A percentile compares a stretch with the other conserved stretches of the same genome.
Evolutionary conservation across 2,797 vertebrate species (phyloP).

Genomic region (Glyptemys insculpta): DNA sequence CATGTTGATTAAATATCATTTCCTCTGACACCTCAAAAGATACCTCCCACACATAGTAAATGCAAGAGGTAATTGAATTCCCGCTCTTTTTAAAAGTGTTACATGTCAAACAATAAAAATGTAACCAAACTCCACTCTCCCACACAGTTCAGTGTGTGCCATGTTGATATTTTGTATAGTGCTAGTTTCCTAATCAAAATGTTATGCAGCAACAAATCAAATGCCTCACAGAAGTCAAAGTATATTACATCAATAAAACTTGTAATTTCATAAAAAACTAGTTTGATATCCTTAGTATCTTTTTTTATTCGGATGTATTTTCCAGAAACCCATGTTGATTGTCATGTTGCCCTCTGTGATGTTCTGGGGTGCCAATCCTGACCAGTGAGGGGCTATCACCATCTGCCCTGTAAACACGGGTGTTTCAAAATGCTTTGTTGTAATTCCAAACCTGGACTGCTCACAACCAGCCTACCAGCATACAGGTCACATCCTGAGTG

Average conservation of each 20-base stretch:
- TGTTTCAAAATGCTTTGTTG: too few relatives aligned
- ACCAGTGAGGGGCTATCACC: too few relatives aligned
- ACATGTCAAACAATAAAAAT: constrained; percentile 38
- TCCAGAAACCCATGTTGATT: background rate
- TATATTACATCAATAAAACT: background rate
- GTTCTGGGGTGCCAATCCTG: background rate
- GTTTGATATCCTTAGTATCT: too few relatives aligned
- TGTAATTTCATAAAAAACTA: too few relatives aligned
- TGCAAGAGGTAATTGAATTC: constrained; percentile 57
- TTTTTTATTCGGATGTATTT: too few relatives aligned
- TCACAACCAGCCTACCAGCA: too few relatives aligned
- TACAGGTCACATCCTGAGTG: too few relatives aligned
- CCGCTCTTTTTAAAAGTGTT: constrained; percentile 50
- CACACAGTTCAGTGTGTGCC: background rate
- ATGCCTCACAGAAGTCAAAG: background rate
- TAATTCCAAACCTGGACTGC: too few relatives aligned
- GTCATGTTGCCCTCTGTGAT: background rate
- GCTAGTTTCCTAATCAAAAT: background rate
- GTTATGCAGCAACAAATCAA: background rate
- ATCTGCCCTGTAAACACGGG: too few relatives aligned
- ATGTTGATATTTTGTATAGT: constrained; percentile 16
- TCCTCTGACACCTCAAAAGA: constrained; percentile 60
- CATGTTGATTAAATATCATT: constrained; percentile 64
- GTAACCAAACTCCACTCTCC: background rate
- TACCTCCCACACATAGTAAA: constrained; percentile 47